A percentile compares a stretch with the other conserved stretches of the same genome.
These are phyloP conservation scores for Lethrus apterus DNA, from an alignment of 1,140 invertebrate species.

Conservation along the genomic window DNA sequence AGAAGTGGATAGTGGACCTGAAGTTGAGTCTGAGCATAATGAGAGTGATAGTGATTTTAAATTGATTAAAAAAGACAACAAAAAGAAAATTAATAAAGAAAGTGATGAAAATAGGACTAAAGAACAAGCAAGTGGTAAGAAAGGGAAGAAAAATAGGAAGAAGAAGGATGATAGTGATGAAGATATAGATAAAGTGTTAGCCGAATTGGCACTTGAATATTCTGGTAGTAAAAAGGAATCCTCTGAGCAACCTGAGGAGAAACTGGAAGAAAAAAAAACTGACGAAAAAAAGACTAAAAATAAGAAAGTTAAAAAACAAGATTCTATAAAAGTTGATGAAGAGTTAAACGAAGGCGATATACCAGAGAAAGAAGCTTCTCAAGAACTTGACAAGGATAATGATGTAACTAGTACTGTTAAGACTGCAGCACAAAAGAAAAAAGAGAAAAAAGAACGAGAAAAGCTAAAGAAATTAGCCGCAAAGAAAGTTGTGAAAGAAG, in stretches of 20 bases:
- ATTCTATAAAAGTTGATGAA: conserved; percentile 37
- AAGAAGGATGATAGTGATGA: conserved; percentile 75
- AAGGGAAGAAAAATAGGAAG: conserved; percentile 62
- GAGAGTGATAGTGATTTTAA: conserved; percentile 42
- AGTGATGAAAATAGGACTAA: conserved; percentile 46
- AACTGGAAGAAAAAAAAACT: conserved; percentile 16
- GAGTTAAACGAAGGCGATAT: too few relatives aligned
- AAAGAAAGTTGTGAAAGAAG: conserved; percentile 49
- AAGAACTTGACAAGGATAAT: conserved; percentile 46
- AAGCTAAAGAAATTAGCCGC: conserved; percentile 64
- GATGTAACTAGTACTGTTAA: conserved; percentile 62
- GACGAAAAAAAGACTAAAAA: conserved; percentile 33
- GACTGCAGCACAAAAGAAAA: conserved; percentile 77
- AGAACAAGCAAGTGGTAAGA: conserved; percentile 49
- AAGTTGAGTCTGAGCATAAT: conserved; percentile 38
- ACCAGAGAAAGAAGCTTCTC: conserved; percentile 40
- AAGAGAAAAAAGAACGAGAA: conserved; percentile 79
- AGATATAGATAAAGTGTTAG: conserved; percentile 76
- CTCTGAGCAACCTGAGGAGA: conserved; percentile 7
- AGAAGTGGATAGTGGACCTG: conserved; percentile 39
- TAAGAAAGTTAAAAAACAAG: conserved; percentile 20
- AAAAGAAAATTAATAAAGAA: conserved; percentile 49
- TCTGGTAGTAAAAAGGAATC: conserved; percentile 45
- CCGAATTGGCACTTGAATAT: conserved; percentile 73
- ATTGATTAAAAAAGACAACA: conserved; percentile 45